Evolutionary conservation across 2,113 vertebrate genomes (phyloP).

Genomic region (Rhynchomys soricoides): DNA sequence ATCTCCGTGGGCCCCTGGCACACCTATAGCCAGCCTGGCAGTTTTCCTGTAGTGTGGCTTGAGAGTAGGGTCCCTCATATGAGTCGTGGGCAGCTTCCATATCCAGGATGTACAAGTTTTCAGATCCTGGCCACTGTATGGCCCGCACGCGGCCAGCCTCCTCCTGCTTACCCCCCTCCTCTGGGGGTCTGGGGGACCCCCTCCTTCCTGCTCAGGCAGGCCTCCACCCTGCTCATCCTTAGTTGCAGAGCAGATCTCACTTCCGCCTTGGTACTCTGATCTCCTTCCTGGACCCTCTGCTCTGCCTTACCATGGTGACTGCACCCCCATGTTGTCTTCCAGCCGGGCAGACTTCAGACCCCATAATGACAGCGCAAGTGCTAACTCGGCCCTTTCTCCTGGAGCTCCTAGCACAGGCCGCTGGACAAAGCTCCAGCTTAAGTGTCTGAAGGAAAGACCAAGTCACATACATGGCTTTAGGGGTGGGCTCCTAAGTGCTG

Average conservation of each 20-base stretch:
- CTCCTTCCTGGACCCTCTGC: not conserved
- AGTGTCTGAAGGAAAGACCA: not conserved
- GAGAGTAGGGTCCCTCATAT: not conserved
- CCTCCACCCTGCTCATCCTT: not conserved
- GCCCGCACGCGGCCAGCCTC: not conserved
- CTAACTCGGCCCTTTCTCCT: not conserved
- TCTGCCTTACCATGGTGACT: not conserved
- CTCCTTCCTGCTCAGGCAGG: not conserved
- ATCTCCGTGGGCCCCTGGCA: too few relatives aligned
- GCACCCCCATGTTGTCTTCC: not conserved
- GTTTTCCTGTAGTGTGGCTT: not conserved
- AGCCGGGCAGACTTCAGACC: too few relatives aligned
- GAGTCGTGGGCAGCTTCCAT: not conserved
- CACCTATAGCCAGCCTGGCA: not conserved
- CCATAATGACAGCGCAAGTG: not conserved
- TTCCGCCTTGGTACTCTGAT: not conserved
- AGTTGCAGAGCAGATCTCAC: not conserved
- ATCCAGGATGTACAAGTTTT: not conserved
- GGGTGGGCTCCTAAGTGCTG: not conserved
- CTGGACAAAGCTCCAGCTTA: not conserved
- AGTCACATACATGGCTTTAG: rapidly evolving
- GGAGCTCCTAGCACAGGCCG: not conserved
- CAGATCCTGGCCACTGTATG: rapidly evolving
- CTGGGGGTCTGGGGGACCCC: not conserved
- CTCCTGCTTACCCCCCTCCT: not conserved